phyloP scores from a whole-genome alignment of 1,140 invertebrate species.

The Bombus pyrosoma region DNA sequence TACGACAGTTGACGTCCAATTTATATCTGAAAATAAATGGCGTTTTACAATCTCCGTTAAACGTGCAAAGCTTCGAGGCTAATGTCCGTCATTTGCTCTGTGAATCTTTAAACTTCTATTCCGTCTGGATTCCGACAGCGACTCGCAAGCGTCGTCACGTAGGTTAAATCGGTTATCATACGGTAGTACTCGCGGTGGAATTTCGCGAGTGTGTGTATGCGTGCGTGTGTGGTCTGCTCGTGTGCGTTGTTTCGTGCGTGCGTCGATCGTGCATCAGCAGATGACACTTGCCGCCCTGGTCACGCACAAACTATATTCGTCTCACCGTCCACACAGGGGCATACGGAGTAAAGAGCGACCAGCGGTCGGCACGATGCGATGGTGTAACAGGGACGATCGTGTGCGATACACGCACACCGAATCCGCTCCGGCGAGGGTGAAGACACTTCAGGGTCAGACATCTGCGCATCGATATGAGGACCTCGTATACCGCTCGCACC shows the following conservation, averaged over 20 bases:
- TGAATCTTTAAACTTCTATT: neutral
- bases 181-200: conserved; percentile 42
- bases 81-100: neutral
- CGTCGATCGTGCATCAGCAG: conserved; percentile 52
- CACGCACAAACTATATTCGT: conserved; percentile 77
- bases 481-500: conserved; percentile 70
- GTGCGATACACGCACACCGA: conserved; percentile 28
- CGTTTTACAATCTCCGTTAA: neutral
- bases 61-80: neutral
- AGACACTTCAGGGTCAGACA: conserved; percentile 78
- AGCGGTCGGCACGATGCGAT: conserved; percentile 16
- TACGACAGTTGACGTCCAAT: too few relatives aligned
- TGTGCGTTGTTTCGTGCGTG: conserved; percentile 15
- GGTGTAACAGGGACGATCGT: conserved; percentile 35
- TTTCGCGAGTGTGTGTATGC: conserved; percentile 2
- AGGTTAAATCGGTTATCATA: conserved; percentile 47
- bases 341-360: conserved; percentile 20
- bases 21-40: too few relatives aligned
- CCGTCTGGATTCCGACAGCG: conserved; percentile 11
- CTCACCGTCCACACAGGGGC: conserved; percentile 53
- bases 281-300: conserved; percentile 70
- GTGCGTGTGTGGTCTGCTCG: neutral
- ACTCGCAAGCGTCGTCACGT: conserved; percentile 38
- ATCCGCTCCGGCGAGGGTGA: conserved; percentile 53
- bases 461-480: conserved; percentile 77